Percentiles rank a stretch among this genome's conserved stretches.
These are phyloP conservation scores for Chironomus striatipennis DNA, from an alignment of 1,140 invertebrate species.

Conservation along the genomic window DNA sequence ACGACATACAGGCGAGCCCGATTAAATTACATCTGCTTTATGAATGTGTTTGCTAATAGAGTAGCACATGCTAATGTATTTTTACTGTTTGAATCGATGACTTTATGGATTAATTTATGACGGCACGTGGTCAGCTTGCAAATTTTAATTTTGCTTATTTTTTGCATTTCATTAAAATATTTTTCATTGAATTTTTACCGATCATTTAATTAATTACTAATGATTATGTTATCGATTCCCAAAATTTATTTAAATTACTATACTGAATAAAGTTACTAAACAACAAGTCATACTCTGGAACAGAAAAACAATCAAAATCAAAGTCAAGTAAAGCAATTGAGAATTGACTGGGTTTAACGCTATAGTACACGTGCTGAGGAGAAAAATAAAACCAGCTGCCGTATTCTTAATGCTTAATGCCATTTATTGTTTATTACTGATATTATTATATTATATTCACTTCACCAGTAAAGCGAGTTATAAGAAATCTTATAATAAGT, in stretches of 20 bases:
- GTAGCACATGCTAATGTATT: constrained; percentile 9
- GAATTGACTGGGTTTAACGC: neutral
- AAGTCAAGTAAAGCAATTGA: neutral
- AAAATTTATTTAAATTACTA: neutral
- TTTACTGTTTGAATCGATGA: neutral
- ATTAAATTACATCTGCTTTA: neutral
- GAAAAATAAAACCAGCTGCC: constrained; percentile 20
- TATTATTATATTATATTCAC: constrained; percentile 21
- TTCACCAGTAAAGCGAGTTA: neutral
- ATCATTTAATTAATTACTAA: too few relatives aligned
- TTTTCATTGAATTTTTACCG: too few relatives aligned
- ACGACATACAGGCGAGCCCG: neutral
- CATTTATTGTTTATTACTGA: constrained; percentile 22
- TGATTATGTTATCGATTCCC: neutral
- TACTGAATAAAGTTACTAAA: neutral
- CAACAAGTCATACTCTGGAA: neutral
- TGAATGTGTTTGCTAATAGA: neutral
- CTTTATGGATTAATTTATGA: constrained; percentile 8
- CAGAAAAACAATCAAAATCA: neutral
- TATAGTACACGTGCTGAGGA: constrained; percentile 21
- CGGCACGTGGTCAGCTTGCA: neutral
- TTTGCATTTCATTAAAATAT: neutral
- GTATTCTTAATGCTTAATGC: constrained; percentile 23
- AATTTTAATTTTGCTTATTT: neutral
- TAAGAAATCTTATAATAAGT: constrained; percentile 17